Evolutionary conservation across 1,140 invertebrate genomes (phyloP).

Genomic region (Hycleus phaleratus): DNA sequence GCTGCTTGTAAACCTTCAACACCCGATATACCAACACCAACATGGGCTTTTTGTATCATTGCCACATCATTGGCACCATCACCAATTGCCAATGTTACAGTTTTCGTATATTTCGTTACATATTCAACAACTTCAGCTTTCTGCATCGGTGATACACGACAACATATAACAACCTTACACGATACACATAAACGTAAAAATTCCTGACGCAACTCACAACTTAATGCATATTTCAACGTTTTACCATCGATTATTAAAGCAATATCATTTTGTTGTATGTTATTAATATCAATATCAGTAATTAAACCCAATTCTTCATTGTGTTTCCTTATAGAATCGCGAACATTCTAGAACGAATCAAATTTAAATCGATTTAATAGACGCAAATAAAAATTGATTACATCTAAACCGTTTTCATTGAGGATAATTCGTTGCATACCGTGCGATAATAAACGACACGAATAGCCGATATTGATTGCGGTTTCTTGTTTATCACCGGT

Average conservation of each 20-base stretch:
- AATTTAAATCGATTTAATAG: too few relatives aligned
- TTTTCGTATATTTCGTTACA: conserved; percentile 88
- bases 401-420: too few relatives aligned
- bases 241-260: conserved; percentile 91
- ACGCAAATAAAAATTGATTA: too few relatives aligned
- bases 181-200: conserved; percentile 67
- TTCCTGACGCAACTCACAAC: conserved; percentile 85
- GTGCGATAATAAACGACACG: conserved; percentile 93
- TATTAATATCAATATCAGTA: conserved; percentile 24
- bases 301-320: conserved; percentile 19
- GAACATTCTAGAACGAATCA: too few relatives aligned
- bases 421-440: conserved; percentile 44
- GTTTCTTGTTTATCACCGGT: conserved; percentile 99
- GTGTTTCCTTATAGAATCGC: conserved; percentile 36
- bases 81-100: conserved; percentile 90
- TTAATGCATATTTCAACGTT: conserved; percentile 67
- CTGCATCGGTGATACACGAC: conserved; percentile 95
- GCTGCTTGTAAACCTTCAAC: conserved; percentile 96
- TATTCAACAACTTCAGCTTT: conserved; percentile 96
- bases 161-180: conserved; percentile 91
- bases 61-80: conserved; percentile 99
- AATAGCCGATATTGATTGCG: conserved; percentile 99
- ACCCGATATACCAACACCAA: conserved; percentile 97
- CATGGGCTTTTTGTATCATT: conserved; percentile 95
- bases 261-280: conserved; percentile 52